Evolutionary conservation across 2,888 invertebrate genomes (phyloP), one percentile per base, ranked within the genome.

Genomic region (Dynastes tityus): DNA sequence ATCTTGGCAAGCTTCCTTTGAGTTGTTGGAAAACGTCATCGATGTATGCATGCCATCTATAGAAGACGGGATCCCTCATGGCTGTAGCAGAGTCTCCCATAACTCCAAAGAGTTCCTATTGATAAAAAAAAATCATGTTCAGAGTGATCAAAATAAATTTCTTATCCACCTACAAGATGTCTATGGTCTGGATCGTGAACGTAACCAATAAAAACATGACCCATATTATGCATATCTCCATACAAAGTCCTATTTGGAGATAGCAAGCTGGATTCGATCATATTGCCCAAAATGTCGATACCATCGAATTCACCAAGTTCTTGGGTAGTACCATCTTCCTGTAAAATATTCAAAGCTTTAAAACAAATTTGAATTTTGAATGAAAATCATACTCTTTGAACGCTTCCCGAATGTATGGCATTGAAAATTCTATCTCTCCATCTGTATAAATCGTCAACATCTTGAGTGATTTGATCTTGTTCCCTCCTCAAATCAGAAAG

Each of bases 41-140:
- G 32, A 96, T 90, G 86, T 92, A 94, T 0, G 94, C 91, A 85
- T 97, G 96, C 95, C 95, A 96, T 86, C 95, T 93, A 89, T 96
- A 96, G 90, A 96, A 96, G 22, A 94, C 89, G 0, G 96, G 96
- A 88, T 97, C 97, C 1, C 96, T 90, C 96, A 96, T 96, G 0
- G 96, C 95, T 0, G 96, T 96, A 0, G 95, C 92, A 0, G 95
- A 92, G 85, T 96, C 96, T 0, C 95, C 96, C 92, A 96, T 96
- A 40, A 95, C 94, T 58, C 94, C 93, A 84, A 94, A 94, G 68
- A 92, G 92, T 89, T 96, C 96, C 94, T 95, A 85, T 61, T 83
- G 78, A 37, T 22, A 58, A 27, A 76, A 37, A 70, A 70, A 49
- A 22, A 53, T 45, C 45, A 22, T 37, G 6, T 53, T 49, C 0